Conservation (phyloP, 2,113 vertebrate species). For the Sphyrna mokarran region DNA sequence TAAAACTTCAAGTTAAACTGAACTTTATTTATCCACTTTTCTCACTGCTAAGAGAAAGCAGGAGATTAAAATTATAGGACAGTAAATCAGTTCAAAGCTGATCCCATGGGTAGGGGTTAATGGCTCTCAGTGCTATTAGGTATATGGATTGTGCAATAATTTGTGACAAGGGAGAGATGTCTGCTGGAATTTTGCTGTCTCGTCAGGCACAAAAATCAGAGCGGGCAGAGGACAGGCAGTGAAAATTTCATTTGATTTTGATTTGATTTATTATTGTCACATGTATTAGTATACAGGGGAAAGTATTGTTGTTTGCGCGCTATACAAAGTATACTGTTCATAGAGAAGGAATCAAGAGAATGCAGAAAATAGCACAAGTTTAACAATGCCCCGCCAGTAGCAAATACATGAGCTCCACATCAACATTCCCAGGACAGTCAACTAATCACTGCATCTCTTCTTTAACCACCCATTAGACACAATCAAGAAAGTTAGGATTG, state of each 20-base stretch:
- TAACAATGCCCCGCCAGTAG: background rate
- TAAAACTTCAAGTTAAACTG: background rate
- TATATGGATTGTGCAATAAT: background rate
- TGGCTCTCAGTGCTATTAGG: background rate
- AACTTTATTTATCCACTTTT: background rate
- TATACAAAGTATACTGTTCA: no score
- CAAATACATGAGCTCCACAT: background rate
- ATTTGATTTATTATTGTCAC: no score
- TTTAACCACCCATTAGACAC: background rate
- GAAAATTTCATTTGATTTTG: no score
- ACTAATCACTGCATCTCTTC: background rate
- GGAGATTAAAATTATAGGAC: background rate
- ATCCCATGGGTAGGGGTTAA: background rate
- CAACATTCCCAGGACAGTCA: background rate
- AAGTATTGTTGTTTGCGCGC: no score
- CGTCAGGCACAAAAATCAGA: no score
- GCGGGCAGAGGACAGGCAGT: no score
- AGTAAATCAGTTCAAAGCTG: background rate
- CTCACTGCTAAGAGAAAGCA: background rate
- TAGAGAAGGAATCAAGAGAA: no score
- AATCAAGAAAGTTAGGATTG: background rate
- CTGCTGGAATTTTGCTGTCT: no score
- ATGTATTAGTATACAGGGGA: no score
- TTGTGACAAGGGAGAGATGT: background rate
- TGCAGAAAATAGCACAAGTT: background rate